Base-by-base conservation (phyloP, 2,113 vertebrate species). In the Motacilla alba region DNA sequence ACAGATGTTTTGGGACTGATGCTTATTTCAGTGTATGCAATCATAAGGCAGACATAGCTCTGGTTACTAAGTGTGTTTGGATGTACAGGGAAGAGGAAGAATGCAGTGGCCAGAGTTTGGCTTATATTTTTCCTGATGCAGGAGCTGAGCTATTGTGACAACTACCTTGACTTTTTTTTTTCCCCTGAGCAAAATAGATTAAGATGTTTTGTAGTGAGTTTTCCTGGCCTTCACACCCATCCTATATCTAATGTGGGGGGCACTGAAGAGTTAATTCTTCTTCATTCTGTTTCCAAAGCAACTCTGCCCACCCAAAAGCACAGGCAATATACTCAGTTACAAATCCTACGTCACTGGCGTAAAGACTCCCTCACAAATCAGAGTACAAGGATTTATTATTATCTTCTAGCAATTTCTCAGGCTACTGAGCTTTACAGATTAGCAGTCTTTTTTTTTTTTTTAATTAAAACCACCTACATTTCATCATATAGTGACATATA, bases 201-300 rank as follows among this genome's bases (percentile, higher is more conserved):
- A 82, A n/a, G 23, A 7, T 59, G 8, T 76, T 95, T 56, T 4
- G 0, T 64, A 72, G 39, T 27, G n/a, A 70, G 5, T 21, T 39
- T 49, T 87, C 6, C 28, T 56, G 46, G 14, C 44, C 17, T n/a
- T 87, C 4, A 31, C 6, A n/a, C 9, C 2, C 2, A 3, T 72
- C 33, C 30, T 11, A 0, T 74, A 70, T 55, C 20, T 10, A 59
- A 1, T 70, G 31, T 11, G 12, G 5, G 50, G 41, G 27, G 10
- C 50, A 83, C 9, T 30, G 8, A 95, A 72, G 92, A 84, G 95
- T 96, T 96, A 96, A 95, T 89, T 72, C 47, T 58, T 46, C n/a
- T 53, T 93, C 44, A 13, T 92, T 84, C 83, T 78, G 94, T 97
- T 95, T 95, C 96, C 92, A 93, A 60, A 94, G 92, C 93, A 96